phyloP scores from a whole-genome alignment of 2,113 vertebrate genomes.

The Piliocolobus tephrosceles region DNA sequence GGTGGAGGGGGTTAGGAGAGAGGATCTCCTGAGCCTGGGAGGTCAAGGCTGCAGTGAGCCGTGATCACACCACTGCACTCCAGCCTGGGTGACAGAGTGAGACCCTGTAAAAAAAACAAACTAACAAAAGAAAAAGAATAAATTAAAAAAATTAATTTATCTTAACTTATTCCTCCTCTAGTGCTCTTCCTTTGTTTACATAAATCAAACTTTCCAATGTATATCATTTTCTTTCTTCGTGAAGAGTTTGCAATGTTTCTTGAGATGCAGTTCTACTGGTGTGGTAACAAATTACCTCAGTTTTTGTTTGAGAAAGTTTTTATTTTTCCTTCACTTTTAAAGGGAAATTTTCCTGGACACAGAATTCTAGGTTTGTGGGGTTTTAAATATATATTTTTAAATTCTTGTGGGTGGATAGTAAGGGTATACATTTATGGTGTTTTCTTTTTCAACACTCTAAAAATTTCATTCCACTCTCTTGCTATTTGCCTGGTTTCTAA shows the following conservation, averaged over 20 bases:
- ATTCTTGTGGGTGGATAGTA: too few species aligned
- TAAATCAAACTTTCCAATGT: background rate
- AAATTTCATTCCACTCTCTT: background rate
- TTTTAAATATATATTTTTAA: background rate
- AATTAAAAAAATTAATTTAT: too few species aligned
- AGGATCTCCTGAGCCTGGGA: too few species aligned
- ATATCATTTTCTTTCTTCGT: background rate
- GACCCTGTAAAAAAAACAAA: too few species aligned
- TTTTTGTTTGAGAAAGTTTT: background rate
- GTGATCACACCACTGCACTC: too few species aligned
- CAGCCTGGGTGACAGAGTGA: too few species aligned
- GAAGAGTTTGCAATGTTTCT: background rate
- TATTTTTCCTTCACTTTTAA: background rate
- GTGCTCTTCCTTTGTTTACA: background rate
- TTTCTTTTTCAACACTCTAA: background rate
- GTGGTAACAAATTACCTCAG: background rate
- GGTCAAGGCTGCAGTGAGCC: too few species aligned
- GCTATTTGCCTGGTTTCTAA: background rate
- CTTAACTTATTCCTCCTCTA: background rate
- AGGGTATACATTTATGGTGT: background rate
- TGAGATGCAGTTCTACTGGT: background rate
- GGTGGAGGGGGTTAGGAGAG: too few species aligned
- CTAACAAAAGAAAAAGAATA: too few species aligned
- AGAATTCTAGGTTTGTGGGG: background rate
- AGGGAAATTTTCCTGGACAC: background rate